Percentiles rank a stretch among this genome's conserved stretches.
Conservation (phyloP, 2,888 invertebrate species). For the Disparrhopalites patrizii region DNA sequence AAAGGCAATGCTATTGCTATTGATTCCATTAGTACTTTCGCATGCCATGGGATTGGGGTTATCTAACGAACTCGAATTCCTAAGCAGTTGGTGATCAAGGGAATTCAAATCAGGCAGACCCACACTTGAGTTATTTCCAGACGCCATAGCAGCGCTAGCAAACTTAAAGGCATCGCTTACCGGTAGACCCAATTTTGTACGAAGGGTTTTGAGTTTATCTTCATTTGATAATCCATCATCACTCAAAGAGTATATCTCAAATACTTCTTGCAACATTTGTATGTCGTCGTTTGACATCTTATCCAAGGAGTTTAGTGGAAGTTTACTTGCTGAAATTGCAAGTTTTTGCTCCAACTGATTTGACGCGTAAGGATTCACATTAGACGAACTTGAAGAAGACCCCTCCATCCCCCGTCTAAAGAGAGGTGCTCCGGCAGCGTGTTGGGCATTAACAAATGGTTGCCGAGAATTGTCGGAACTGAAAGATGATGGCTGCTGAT, state of each 20-base stretch:
- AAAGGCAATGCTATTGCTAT: not conserved
- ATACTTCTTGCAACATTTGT: constrained; percentile 23
- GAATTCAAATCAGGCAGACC: constrained; percentile 6
- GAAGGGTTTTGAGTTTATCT: not conserved
- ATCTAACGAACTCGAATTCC: not conserved
- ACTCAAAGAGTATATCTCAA: constrained; percentile 22
- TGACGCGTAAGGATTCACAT: not conserved
- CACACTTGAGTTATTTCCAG: constrained; percentile 9
- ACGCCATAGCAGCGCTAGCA: not conserved
- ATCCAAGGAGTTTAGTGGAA: not conserved
- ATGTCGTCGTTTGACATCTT: constrained; percentile 31
- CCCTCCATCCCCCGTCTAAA: constrained; percentile 7
- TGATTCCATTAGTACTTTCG: constrained; percentile 5
- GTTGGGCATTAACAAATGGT: not conserved
- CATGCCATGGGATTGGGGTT: constrained; percentile 5
- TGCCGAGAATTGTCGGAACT: not conserved
- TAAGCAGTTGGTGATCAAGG: not conserved
- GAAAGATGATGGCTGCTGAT: not conserved
- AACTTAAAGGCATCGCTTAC: constrained; percentile 20
- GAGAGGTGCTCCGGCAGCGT: constrained; percentile 19
- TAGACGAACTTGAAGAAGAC: not conserved
- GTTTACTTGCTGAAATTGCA: not conserved
- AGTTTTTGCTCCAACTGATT: not conserved
- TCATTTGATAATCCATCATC: constrained; percentile 1
- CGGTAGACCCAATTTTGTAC: constrained; percentile 13